These are phyloP conservation scores for Alviniconcha strummeri DNA, from an alignment of 2,888 invertebrate genomes.

Conservation along the genomic window DNA sequence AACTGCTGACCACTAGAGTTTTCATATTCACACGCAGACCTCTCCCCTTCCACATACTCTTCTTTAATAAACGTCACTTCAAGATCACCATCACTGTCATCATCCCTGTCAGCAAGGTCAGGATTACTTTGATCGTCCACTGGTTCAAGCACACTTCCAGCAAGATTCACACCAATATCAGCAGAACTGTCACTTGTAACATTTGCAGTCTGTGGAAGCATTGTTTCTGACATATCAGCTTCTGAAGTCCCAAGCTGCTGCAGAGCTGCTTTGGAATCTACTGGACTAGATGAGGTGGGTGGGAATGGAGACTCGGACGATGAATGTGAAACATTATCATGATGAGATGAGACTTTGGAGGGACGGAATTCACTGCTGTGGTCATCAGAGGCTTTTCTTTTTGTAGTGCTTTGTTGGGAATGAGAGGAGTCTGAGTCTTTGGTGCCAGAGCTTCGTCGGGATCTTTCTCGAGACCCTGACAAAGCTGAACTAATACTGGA, in stretches of 20 bases:
- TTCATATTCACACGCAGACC: slow-evolving; percentile 34
- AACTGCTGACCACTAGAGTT: slow-evolving; percentile 22
- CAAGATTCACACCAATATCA: slow-evolving; percentile 32
- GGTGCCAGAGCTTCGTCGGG: slow-evolving; percentile 18
- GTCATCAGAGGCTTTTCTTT: slow-evolving; percentile 31
- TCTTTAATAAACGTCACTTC: slow-evolving; percentile 49
- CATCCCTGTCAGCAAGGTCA: slow-evolving; percentile 28
- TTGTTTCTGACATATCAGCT: slow-evolving; percentile 3
- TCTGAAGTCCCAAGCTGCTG: slow-evolving; percentile 3
- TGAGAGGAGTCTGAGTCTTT: slow-evolving; percentile 23
- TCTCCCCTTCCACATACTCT: slow-evolving; percentile 42
- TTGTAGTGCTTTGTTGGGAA: slow-evolving; percentile 26
- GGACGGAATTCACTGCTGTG: slow-evolving; percentile 20
- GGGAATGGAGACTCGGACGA: slow-evolving; percentile 15
- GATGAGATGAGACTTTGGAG: slow-evolving; percentile 19
- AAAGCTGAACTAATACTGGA: slow-evolving; percentile 43
- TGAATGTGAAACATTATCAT: slow-evolving; percentile 6
- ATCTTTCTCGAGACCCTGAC: slow-evolving; percentile 13
- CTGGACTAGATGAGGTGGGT: slow-evolving; percentile 15
- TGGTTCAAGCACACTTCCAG: slow-evolving; percentile 32
- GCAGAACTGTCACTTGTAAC: slow-evolving; percentile 19
- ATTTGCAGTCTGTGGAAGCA: slow-evolving; percentile 35
- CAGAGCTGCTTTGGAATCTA: slow-evolving; percentile 27
- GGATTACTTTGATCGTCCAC: slow-evolving; percentile 29
- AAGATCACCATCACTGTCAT: slow-evolving; percentile 42